These are phyloP conservation scores for Drosophila nigromelanica DNA, from an alignment of 1,140 invertebrate genomes.

Conservation along the genomic window DNA sequence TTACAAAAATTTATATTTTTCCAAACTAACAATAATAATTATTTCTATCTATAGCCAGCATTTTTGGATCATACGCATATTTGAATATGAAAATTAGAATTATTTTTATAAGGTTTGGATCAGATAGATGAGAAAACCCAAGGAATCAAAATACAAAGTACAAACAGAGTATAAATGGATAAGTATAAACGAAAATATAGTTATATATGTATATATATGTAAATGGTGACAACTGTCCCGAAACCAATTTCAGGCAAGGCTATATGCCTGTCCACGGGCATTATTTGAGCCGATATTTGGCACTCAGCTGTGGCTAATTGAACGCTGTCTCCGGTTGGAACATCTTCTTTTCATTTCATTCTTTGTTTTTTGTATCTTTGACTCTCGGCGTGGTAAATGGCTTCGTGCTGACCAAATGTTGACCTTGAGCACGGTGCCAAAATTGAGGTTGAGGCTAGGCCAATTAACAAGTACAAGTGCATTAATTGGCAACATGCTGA, in stretches of 20 bases:
- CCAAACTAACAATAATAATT: no score
- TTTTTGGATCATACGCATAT: no score
- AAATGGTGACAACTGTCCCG: neutral
- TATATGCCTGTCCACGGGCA: neutral
- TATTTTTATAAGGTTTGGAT: no score
- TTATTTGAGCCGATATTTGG: neutral
- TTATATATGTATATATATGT: neutral
- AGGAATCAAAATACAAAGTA: no score
- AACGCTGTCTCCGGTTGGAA: neutral
- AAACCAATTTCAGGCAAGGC: constrained; percentile 4
- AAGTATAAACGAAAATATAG: neutral
- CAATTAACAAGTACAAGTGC: constrained; percentile 69
- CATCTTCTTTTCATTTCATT: neutral
- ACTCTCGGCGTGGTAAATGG: constrained; percentile 47
- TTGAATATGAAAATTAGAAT: no score
- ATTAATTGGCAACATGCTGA: constrained; percentile 49
- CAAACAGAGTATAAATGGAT: no score
- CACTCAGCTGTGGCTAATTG: constrained; percentile 23
- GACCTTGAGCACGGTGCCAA: constrained; percentile 84
- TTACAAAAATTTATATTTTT: no score
- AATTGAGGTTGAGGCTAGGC: constrained; percentile 85
- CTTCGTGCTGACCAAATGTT: constrained; percentile 6
- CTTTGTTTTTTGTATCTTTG: constrained; percentile 2
- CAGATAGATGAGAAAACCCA: no score
- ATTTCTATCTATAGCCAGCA: no score